These are phyloP conservation scores for Trachymyrmex cornetzi DNA, from an alignment of 1,140 invertebrate species.

Conservation along the genomic window DNA sequence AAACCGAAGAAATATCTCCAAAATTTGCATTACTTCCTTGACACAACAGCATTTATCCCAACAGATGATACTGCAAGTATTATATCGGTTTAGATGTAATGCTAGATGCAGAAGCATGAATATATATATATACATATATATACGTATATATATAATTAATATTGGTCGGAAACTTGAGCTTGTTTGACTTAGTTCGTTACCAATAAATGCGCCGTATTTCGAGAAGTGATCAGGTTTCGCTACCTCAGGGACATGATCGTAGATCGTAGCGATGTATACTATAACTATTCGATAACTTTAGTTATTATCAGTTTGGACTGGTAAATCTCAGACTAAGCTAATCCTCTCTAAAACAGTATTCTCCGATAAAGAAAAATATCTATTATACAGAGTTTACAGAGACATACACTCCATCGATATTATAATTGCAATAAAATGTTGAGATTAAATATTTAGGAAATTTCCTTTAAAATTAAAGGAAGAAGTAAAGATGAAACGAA, in stretches of 20 bases:
- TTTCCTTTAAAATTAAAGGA: background rate
- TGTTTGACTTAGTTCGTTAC: slow-evolving; percentile 59
- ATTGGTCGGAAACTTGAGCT: slow-evolving; percentile 41
- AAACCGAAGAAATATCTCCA: background rate
- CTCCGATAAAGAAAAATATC: background rate
- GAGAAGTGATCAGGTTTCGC: slow-evolving; percentile 49
- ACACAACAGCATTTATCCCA: background rate
- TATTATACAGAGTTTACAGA: background rate
- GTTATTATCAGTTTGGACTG: slow-evolving; percentile 53
- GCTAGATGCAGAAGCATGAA: background rate
- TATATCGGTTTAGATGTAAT: background rate
- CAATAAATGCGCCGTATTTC: slow-evolving; percentile 51
- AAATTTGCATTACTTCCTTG: slow-evolving; percentile 23
- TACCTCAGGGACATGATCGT: slow-evolving; percentile 40
- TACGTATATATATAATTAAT: slow-evolving; percentile 55
- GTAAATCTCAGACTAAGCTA: slow-evolving; percentile 26
- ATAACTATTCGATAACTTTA: slow-evolving; percentile 63
- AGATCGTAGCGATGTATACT: slow-evolving; percentile 45
- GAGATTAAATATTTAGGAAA: background rate
- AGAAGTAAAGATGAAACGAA: background rate
- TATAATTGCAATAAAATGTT: background rate
- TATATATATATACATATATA: slow-evolving; percentile 37
- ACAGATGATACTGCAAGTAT: background rate
- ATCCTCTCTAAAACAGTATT: slow-evolving; percentile 15
- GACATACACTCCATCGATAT: background rate